Evolutionary conservation across 2,113 vertebrate species (phyloP), one percentile per base, ranked within the genome.

Genomic region (Struthidea cinerea): DNA sequence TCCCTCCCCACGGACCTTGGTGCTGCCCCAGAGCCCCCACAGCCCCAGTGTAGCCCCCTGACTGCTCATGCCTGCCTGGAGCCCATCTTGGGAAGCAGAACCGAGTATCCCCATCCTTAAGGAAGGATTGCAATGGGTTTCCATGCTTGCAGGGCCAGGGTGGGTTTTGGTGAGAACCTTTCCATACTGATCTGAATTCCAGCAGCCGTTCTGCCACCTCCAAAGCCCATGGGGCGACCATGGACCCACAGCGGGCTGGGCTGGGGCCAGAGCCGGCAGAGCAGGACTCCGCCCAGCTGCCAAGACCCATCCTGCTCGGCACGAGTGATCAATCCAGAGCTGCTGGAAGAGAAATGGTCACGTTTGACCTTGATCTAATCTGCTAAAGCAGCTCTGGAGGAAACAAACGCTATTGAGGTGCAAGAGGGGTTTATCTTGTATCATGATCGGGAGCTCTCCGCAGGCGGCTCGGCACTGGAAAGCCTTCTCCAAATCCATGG

Each of bases 1-100:
- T 52, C 9, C n/a, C 13, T 37, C 16, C 27, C 59, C 3, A 1
- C 0, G 7, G 4, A 2, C 9, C 21, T 20, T 2, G 2, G 26
- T 8, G 67, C 23, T 30, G 37, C 24, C 32, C 44, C 21, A 9
- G 4, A 30, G n/a, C 5, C 28, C 41, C 35, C 56, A 7, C 9
- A 13, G 52, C 35, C 26, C 65, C 27, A 6, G 13, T 3, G 14
- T 0, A 13, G 60, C 32, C 52, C 44, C 63, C 64, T 70, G 64
- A 15, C 65, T 21, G 1, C 32, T 4, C 86, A 41, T 18, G 55
- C 53, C 47, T 44, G 32, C 86, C 61, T 17, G n/a, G 55, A 69
- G 28, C 46, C 84, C 28, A 0, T 41, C 61, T 55, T 21, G 47
- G 70, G 39, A 22, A n/a, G 39, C 56, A 74, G 53, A 35, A 11